Base-by-base conservation (phyloP, 2,888 invertebrate species). In the Aethes cnicana region DNA sequence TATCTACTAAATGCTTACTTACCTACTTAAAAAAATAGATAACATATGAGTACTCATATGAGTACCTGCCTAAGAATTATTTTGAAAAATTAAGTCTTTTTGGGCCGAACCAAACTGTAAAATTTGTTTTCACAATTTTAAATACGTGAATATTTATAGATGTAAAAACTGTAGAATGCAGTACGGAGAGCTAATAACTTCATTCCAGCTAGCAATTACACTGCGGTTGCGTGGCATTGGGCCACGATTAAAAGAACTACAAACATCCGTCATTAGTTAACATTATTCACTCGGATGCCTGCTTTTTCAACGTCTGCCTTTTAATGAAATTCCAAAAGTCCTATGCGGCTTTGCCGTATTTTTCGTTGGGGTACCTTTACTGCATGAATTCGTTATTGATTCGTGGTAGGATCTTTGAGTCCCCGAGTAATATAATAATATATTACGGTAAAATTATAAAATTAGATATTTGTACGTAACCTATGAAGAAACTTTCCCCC, bases 221-320 rank as follows among this genome's bases (percentile, higher is more conserved):
- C 66, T 80, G 77, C 77, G 70, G 77, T 68, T 71, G 68, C 59
- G 60, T 62, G 75, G 70, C 63, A 75, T 74, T 74, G 66, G 58
- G 64, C 63, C 74, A 76, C 68, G 69, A 72, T 72, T 72, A 72
- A 72, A 75, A 50, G 76, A 72, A 77, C 72, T 71, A 69, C 70
- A 76, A 81, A 81, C 77, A 80, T 81, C 77, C 78, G 70, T 79
- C 79, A 78, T 82, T 82, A 81, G 69, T 72, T 77, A 69, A 77
- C 74, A 80, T 80, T 81, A 79, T 81, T 81, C 77, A 76, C 68
- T 72, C 62, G 68, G 64, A 72, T 72, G 67, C 69, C 67, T 63
- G 66, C 72, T 81, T 82, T 81, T 82, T 81, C 70, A 67, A 48
- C 77, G 77, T 82, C 79, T 79, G 77, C 74, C 66, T 77, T 75